These are phyloP conservation scores for Tiliacea aurago DNA, from an alignment of 2,888 invertebrate genomes.

Conservation along the genomic window DNA sequence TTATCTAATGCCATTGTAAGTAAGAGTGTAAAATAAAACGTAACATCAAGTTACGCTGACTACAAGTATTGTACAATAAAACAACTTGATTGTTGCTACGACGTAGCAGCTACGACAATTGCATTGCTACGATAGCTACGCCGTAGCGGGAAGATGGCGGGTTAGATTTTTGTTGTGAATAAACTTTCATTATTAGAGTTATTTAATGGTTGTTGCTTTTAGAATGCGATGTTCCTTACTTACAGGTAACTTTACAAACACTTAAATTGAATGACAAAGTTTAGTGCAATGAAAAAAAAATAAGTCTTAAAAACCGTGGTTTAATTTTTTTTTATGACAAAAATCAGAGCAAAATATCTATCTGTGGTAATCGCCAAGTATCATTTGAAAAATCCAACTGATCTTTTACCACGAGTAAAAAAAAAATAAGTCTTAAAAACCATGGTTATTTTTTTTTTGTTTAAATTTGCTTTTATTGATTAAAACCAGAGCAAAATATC, in stretches of 20 bases:
- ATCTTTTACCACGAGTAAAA: slow-evolving; percentile 8
- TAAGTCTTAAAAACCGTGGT: too few relatives aligned
- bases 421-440: too few relatives aligned
- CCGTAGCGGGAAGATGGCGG: slow-evolving; percentile 7
- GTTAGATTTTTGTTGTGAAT: not conserved
- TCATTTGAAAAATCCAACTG: not conserved
- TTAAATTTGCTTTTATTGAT: too few relatives aligned
- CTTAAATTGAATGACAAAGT: not conserved
- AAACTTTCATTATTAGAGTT: not conserved
- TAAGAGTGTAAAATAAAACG: slow-evolving; percentile 16
- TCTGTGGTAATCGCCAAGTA: not conserved
- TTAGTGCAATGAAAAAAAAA: too few relatives aligned
- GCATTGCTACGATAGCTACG: slow-evolving; percentile 33
- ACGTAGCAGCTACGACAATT: slow-evolving; percentile 39
- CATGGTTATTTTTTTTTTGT: too few relatives aligned
- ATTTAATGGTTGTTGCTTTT: not conserved
- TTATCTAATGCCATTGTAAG: not conserved
- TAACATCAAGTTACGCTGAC: not conserved
- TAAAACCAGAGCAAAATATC: not conserved
- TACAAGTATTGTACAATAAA: not conserved
- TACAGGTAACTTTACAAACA: not conserved
- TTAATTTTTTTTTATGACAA: too few relatives aligned
- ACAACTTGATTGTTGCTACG: slow-evolving; percentile 34
- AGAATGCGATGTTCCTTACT: not conserved
- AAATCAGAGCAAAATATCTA: not conserved